These are phyloP conservation scores for Ameiurus melas DNA, from an alignment of 2,113 vertebrate genomes.

Conservation along the genomic window DNA sequence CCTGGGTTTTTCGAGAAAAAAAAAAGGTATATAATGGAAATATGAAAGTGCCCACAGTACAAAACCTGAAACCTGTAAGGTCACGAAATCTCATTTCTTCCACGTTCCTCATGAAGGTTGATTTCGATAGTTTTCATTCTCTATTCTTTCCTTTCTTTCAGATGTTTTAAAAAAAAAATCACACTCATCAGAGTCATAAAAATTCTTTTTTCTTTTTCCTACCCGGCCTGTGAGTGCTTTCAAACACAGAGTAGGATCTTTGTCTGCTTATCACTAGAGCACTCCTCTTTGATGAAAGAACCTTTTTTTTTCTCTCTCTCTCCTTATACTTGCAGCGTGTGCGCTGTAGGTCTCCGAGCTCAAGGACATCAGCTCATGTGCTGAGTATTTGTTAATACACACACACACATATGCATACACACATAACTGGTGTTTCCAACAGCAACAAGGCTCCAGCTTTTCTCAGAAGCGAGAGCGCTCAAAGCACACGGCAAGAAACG, in stretches of 20 bases:
- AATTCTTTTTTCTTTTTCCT: slow-evolving; percentile 16
- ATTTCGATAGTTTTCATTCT: not conserved
- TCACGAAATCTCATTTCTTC: not conserved
- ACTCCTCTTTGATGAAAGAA: not conserved
- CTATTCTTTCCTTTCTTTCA: not conserved
- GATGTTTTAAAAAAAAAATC: not conserved
- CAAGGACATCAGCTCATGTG: slow-evolving; percentile 38
- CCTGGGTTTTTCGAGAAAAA: not conserved
- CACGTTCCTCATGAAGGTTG: not conserved
- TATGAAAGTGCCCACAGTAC: not conserved
- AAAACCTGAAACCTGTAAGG: not conserved
- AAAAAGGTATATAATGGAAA: not conserved
- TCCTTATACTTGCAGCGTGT: not conserved
- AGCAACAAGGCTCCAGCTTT: slow-evolving; percentile 35
- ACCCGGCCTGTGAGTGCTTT: not conserved
- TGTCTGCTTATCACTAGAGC: slow-evolving; percentile 29
- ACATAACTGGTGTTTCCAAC: slow-evolving; percentile 43
- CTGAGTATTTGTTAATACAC: slow-evolving; percentile 8
- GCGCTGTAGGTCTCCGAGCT: slow-evolving; percentile 17
- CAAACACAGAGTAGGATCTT: slow-evolving; percentile 20
- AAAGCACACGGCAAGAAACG: not conserved
- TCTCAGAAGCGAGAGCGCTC: slow-evolving; percentile 29
- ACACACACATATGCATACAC: not conserved
- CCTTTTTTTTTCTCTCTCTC: slow-evolving; percentile 3
- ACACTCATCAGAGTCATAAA: slow-evolving; percentile 14